Evolutionary conservation across 1,140 invertebrate genomes (phyloP), one percentile per base, ranked within the genome.

Genomic region (Aphaenogaster ashmeadi): DNA sequence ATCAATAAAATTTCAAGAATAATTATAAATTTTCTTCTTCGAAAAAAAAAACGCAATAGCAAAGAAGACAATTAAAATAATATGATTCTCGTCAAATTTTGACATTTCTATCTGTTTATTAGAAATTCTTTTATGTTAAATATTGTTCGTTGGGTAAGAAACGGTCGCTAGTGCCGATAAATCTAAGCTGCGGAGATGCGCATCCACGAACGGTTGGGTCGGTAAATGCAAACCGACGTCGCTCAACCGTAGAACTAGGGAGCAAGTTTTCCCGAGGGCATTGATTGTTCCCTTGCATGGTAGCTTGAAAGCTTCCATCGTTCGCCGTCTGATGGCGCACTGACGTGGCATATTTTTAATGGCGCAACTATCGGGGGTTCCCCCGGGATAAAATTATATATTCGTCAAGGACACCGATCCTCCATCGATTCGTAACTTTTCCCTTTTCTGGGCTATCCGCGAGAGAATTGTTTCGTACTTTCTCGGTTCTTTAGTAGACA

Each of bases 291-390:
- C 79, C 87, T 80, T 60, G 56, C 78, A 69, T 66, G n/a, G 85
- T 77, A 84, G 80, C 41, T 75, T 15, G 47, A 47, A 21, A 89
- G 89, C 64, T 91, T 91, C 54, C 89, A 38, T 50, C 21, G 33
- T 44, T 13, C 7, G 27, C 87, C 87, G 84, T 11, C 72, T 64
- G 90, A 91, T 91, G 90, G 90, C 89, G 90, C 60, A n/a, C 36
- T 9, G 1, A 80, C 54, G 18, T 44, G 50, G 44, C 27, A 41
- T 47, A 54, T 52, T 33, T 41, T 88, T 58, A 85, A 86, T 79
- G 80, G 44, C 41, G 64, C 89, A 38, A 90, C 21, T 87, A 21
- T 79, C 84, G 47, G 18, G 64, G 47, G 5, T 38, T 52, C 80
- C 21, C 67, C 15, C 7, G 52, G 56, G 33, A 85, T 33, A 62